These are phyloP conservation scores for Agrotis ipsilon DNA, from an alignment of 2,888 invertebrate species.

Conservation along the genomic window DNA sequence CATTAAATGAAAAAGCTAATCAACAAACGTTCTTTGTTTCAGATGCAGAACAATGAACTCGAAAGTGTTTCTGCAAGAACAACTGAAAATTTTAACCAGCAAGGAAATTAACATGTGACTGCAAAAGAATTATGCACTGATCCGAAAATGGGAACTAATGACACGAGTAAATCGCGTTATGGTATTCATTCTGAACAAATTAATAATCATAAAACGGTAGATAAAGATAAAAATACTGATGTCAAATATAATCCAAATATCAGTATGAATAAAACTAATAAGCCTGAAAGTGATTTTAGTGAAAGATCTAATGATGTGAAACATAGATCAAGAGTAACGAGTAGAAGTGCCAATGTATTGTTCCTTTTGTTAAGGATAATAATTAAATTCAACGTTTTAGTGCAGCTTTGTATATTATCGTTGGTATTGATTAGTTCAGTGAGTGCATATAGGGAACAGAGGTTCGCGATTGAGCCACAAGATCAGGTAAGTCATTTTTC, in stretches of 20 bases:
- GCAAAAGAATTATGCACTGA: conserved; percentile 25
- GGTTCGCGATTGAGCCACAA: conserved; percentile 87
- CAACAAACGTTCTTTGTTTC: conserved; percentile 54
- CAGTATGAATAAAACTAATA: conserved; percentile 46
- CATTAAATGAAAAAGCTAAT: conserved; percentile 28
- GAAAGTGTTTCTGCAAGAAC: not conserved
- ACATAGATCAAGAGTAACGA: conserved; percentile 74
- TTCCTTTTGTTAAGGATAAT: conserved; percentile 85
- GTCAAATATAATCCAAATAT: conserved; percentile 26
- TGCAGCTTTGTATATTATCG: conserved; percentile 74
- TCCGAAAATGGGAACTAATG: conserved; percentile 52
- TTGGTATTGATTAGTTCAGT: conserved; percentile 73
- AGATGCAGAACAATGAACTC: conserved; percentile 49
- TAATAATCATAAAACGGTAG: conserved; percentile 12
- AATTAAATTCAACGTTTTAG: conserved; percentile 54
- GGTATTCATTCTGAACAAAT: conserved; percentile 20
- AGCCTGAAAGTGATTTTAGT: conserved; percentile 42
- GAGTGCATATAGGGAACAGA: conserved; percentile 82
- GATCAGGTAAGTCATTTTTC: conserved; percentile 81
- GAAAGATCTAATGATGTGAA: conserved; percentile 35
- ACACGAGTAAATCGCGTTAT: conserved; percentile 26
- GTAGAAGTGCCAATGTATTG: conserved; percentile 83
- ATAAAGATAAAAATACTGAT: conserved; percentile 28
- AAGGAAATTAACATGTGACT: conserved; percentile 41
- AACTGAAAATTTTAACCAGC: conserved; percentile 1